A percentile compares a stretch with the other conserved stretches of the same genome.
Conservation (phyloP, 2,797 vertebrate species). For the Acanthornis magna region DNA sequence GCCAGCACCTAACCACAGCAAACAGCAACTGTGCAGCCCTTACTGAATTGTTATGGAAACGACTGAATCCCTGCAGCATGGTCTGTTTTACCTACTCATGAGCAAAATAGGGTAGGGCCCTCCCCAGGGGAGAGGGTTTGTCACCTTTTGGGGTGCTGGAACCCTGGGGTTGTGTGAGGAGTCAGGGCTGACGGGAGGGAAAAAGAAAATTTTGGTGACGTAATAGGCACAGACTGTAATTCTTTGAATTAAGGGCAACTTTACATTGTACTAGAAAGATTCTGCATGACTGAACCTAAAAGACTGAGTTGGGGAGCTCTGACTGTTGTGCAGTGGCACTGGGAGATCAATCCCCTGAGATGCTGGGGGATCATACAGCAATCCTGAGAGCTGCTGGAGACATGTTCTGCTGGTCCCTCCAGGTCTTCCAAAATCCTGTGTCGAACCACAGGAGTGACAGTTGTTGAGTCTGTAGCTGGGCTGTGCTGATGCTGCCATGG, state of each 20-base stretch:
- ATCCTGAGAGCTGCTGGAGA: neutral
- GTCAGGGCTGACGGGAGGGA: accelerated
- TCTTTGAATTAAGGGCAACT: neutral
- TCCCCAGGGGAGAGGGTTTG: neutral
- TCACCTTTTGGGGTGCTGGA: neutral
- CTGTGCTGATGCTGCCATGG: neutral
- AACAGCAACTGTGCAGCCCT: neutral
- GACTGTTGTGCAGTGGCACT: accelerated
- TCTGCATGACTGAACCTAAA: neutral
- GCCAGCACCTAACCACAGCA: neutral
- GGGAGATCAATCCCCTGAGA: neutral
- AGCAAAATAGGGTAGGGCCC: neutral
- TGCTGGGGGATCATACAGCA: accelerated
- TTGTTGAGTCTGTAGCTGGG: neutral
- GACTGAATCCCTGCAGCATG: neutral
- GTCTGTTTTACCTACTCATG: neutral
- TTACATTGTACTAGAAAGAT: neutral
- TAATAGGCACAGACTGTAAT: neutral
- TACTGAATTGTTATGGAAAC: neutral
- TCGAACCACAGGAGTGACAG: accelerated
- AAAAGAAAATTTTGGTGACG: neutral
- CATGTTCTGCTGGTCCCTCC: neutral
- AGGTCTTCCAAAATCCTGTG: neutral
- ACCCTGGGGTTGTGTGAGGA: neutral
- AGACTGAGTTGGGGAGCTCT: neutral